Conservation (phyloP, 2,888 invertebrate genomes). For the Hirtodrosophila duncani region DNA sequence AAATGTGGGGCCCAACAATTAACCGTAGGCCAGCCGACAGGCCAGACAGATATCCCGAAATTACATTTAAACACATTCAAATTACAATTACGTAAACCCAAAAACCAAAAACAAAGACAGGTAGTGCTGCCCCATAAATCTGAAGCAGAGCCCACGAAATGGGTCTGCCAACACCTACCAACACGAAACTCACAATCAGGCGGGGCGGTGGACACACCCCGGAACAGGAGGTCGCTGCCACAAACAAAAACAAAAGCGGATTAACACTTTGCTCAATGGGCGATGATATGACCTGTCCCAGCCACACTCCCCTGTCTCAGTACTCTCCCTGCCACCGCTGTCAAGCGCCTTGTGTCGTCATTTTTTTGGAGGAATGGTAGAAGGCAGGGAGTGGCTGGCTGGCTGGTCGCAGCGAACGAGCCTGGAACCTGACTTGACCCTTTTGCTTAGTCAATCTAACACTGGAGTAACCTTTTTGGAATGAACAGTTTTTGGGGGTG, state of each 20-base stretch:
- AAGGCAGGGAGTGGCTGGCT: background rate
- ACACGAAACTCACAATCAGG: slow-evolving; percentile 3
- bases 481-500: slow-evolving; percentile 7
- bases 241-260: slow-evolving; percentile 60
- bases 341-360: slow-evolving; percentile 1
- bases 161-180: slow-evolving; percentile 41
- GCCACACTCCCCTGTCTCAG: slow-evolving; percentile 3
- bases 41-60: slow-evolving; percentile 41
- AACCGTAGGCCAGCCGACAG: slow-evolving; percentile 10
- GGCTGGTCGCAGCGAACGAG: too few species aligned
- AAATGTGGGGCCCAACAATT: slow-evolving; percentile 40
- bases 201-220: slow-evolving; percentile 37
- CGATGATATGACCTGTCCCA: slow-evolving; percentile 44
- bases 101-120: slow-evolving; percentile 20
- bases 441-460: slow-evolving; percentile 64
- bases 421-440: slow-evolving; percentile 48
- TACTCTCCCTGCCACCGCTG: background rate
- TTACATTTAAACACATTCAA: slow-evolving; percentile 67
- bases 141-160: slow-evolving; percentile 43
- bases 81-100: slow-evolving; percentile 65
- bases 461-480: slow-evolving; percentile 43
- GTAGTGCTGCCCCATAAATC: slow-evolving; percentile 44
- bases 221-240: slow-evolving; percentile 37
- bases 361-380: slow-evolving; percentile 1
- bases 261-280: slow-evolving; percentile 61